Evolutionary conservation across 2,888 invertebrate species (phyloP).

Genomic region (Microctonus aethiopoides): DNA sequence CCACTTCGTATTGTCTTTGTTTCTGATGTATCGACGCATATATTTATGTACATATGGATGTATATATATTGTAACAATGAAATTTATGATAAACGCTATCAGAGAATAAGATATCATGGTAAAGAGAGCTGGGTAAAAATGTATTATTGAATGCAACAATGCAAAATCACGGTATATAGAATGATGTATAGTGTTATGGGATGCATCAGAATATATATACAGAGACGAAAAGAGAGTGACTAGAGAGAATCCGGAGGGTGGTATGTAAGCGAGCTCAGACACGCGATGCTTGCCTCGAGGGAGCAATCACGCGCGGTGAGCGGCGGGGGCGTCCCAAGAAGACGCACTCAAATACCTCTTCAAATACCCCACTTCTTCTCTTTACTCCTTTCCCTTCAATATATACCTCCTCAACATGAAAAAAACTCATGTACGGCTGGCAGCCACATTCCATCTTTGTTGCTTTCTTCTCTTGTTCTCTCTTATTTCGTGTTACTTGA

Average conservation of each 20-base stretch:
- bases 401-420: background rate
- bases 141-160: slow-evolving; percentile 27
- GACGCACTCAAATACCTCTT: slow-evolving; percentile 39
- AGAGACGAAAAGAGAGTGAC: slow-evolving; percentile 38
- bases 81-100: too few relatives aligned
- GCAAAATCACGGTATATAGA: background rate
- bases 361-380: slow-evolving; percentile 14
- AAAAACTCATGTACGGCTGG: slow-evolving; percentile 20
- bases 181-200: slow-evolving; percentile 35
- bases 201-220: slow-evolving; percentile 37
- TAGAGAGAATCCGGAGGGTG: slow-evolving; percentile 48
- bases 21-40: too few relatives aligned
- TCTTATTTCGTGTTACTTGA: too few relatives aligned
- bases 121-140: too few relatives aligned
- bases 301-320: slow-evolving; percentile 64
- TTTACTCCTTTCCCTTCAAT: slow-evolving; percentile 3
- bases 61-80: too few relatives aligned
- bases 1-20: too few relatives aligned
- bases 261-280: slow-evolving; percentile 64
- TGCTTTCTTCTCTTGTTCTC: slow-evolving; percentile 4
- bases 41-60: too few relatives aligned
- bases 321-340: slow-evolving; percentile 62
- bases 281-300: slow-evolving; percentile 66
- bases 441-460: slow-evolving; percentile 32
- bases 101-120: too few relatives aligned